A percentile compares a stretch with the other conserved stretches of the same genome.
These are phyloP conservation scores for Oryzias curvinotus DNA, from an alignment of 2,113 vertebrate species.

Conservation along the genomic window DNA sequence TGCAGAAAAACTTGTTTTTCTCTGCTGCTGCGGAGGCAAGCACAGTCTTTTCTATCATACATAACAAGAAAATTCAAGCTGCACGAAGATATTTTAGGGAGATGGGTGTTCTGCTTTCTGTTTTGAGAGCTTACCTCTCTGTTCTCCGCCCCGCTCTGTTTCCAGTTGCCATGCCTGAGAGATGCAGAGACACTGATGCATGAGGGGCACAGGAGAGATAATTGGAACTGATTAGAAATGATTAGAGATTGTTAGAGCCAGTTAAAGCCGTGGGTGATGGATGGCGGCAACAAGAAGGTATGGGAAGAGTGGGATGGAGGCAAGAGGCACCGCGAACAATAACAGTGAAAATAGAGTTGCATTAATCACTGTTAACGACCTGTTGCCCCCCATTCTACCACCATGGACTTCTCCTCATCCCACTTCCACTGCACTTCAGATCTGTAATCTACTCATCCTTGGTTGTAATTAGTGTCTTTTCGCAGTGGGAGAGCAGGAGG, in stretches of 20 bases:
- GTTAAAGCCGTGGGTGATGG: slow-evolving; percentile 66
- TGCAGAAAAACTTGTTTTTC: background rate
- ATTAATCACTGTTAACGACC: slow-evolving; percentile 75
- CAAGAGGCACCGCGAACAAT: slow-evolving; percentile 60
- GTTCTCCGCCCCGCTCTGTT: slow-evolving; percentile 7
- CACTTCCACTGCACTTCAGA: slow-evolving; percentile 58
- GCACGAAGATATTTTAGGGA: background rate
- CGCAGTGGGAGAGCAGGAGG: slow-evolving; percentile 73
- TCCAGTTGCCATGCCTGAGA: slow-evolving; percentile 27
- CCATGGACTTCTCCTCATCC: slow-evolving; percentile 54
- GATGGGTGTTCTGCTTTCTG: slow-evolving; percentile 2
- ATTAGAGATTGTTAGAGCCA: slow-evolving; percentile 66
- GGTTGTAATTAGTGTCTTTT: slow-evolving; percentile 77
- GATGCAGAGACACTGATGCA: slow-evolving; percentile 61
- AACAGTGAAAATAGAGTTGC: slow-evolving; percentile 71
- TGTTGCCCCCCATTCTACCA: slow-evolving; percentile 52
- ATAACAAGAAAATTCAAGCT: background rate
- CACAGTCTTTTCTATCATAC: background rate
- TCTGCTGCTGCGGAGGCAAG: background rate
- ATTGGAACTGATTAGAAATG: slow-evolving; percentile 67
- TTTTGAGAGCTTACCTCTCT: slow-evolving; percentile 19
- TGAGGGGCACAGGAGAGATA: slow-evolving; percentile 52
- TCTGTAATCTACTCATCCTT: slow-evolving; percentile 74
- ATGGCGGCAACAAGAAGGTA: slow-evolving; percentile 45
- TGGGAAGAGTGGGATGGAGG: slow-evolving; percentile 44